Conservation (phyloP, 2,113 vertebrate genomes). For the Vimba vimba region DNA sequence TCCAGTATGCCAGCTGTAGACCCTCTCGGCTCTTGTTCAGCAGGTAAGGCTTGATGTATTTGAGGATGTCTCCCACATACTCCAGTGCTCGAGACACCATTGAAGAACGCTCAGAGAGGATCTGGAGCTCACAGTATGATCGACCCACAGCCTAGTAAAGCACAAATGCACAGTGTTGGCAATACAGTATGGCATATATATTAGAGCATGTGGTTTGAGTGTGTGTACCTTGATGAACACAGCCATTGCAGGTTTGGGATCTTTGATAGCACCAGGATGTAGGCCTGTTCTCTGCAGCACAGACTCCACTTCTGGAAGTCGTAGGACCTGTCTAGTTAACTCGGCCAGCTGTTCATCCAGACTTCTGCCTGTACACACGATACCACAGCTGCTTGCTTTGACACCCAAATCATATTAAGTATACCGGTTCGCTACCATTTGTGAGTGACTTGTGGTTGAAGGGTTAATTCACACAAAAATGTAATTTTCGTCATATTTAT, state of each 20-base stretch:
- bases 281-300: slow-evolving; percentile 80
- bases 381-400: slow-evolving; percentile 19
- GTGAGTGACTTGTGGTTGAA: neutral
- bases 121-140: slow-evolving; percentile 82
- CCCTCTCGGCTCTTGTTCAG: slow-evolving; percentile 86
- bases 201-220: slow-evolving; percentile 8
- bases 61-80: slow-evolving; percentile 92
- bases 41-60: slow-evolving; percentile 91
- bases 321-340: slow-evolving; percentile 88
- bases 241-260: slow-evolving; percentile 81
- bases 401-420: neutral
- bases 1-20: slow-evolving; percentile 86
- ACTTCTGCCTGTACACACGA: slow-evolving; percentile 75
- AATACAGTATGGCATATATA: neutral
- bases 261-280: slow-evolving; percentile 69
- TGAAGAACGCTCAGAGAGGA: slow-evolving; percentile 85
- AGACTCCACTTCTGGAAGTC: slow-evolving; percentile 86
- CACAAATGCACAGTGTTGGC: slow-evolving; percentile 44
- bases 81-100: slow-evolving; percentile 87
- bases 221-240: slow-evolving; percentile 86
- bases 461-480: neutral
- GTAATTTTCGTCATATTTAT: neutral
- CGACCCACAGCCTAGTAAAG: slow-evolving; percentile 84
- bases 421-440: neutral
- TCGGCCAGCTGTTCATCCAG: slow-evolving; percentile 86